A percentile compares a stretch with the other conserved stretches of the same genome.
These are phyloP conservation scores for Halocaridina rubra DNA, from an alignment of 2,888 invertebrate genomes.

Conservation along the genomic window DNA sequence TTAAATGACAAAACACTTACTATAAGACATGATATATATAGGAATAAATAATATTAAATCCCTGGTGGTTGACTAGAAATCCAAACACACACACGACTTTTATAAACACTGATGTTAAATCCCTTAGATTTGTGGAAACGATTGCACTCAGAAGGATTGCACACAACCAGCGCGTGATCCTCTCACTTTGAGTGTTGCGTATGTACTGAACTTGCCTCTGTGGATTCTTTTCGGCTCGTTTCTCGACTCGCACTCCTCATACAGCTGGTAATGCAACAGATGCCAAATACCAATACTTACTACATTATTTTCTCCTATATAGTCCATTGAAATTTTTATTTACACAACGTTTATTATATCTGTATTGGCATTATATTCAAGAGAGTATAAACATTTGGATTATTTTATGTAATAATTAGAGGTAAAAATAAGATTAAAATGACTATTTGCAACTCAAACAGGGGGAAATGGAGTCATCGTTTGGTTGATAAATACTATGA, in stretches of 20 bases:
- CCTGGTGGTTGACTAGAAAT: conserved; percentile 38
- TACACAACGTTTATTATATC: no score
- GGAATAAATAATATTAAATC: neutral
- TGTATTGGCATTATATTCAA: no score
- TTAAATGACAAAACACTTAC: conserved; percentile 16
- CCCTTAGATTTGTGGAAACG: neutral
- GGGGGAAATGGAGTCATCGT: conserved; percentile 28
- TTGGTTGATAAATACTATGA: conserved; percentile 20
- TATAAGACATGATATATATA: conserved; percentile 28
- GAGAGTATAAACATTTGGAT: no score
- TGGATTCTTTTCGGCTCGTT: neutral
- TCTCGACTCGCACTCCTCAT: neutral
- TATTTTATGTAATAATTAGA: neutral
- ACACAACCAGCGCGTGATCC: conserved; percentile 17
- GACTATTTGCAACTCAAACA: neutral
- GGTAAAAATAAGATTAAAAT: neutral
- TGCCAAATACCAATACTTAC: neutral
- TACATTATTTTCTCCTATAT: neutral
- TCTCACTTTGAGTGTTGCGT: conserved; percentile 31
- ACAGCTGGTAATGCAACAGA: neutral
- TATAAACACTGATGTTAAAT: conserved; percentile 6
- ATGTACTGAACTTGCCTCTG: conserved; percentile 35
- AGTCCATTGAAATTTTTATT: neutral
- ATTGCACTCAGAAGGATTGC: conserved; percentile 49
- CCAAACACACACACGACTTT: conserved; percentile 21